Conservation (phyloP, 2,113 vertebrate species). For the Falco punctatus region DNA sequence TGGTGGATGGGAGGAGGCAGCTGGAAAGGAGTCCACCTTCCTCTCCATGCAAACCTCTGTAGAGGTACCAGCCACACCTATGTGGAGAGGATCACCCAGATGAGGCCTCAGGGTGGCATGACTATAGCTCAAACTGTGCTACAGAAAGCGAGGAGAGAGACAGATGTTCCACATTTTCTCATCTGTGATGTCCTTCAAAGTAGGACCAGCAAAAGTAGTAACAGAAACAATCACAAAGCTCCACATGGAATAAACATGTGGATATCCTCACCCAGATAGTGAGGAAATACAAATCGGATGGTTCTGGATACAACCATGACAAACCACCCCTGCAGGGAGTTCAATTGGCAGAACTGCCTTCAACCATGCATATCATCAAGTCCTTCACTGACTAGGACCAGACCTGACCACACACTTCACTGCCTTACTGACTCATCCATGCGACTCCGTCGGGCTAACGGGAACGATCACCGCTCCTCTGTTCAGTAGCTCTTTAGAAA, state of each 20-base stretch:
- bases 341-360: neutral
- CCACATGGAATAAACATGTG: neutral
- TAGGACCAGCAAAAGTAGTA: neutral
- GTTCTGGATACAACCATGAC: neutral
- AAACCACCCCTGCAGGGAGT: neutral
- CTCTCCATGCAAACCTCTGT: neutral
- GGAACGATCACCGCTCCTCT: neutral
- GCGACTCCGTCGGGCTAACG: rapidly evolving
- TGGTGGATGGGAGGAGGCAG: neutral
- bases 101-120: too few relatives aligned
- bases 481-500: neutral
- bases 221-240: neutral
- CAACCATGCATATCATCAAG: neutral
- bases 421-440: neutral
- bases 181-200: neutral
- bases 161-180: neutral
- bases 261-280: neutral
- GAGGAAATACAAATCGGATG: neutral
- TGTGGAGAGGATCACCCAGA: rapidly evolving
- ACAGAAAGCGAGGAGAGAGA: neutral
- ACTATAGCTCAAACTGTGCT: rapidly evolving
- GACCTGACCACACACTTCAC: neutral
- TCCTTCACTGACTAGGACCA: neutral
- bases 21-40: neutral
- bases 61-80: neutral